Base-by-base conservation (phyloP, 2,113 vertebrate species). In the Limanda limanda region DNA sequence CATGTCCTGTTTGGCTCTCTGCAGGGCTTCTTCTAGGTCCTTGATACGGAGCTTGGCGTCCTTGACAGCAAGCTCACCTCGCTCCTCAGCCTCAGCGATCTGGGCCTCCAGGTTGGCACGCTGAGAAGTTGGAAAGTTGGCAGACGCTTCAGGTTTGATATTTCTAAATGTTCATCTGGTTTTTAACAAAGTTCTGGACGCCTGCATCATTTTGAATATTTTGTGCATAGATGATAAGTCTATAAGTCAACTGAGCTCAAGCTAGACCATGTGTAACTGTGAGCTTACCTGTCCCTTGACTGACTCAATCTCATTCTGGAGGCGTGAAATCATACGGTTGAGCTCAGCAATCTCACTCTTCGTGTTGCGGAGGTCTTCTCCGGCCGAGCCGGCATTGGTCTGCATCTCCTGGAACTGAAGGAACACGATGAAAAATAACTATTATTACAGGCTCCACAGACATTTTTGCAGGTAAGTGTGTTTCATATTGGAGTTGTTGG, bases 1-100 rank as follows among this genome's bases (percentile, higher is more conserved):
- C 95, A 99, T 95, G 79, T 98, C 96, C 4, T 96, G 95, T 63
- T 97, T 97, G 80, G 95, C 93, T 84, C 94, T 96, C 71, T 96
- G 94, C 21, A 99, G 86, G 3, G 96, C 97, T 0, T 91, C 95
- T 3, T 99, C 96, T 79, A 97, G 89, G 0, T 97, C 95, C 0
- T 62, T 90, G 81, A 97, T 90, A 82, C 96, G 96, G 18, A 47
- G 66, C 78, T 86, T 95, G 83, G 97, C 96, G 0, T 98, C 97
- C 78, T 95, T 96, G 37, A 99, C 94, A 23, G 96, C 95, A 60
- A 96, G 2, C 71, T 98, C 96, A 0, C 97, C 97, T 0, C 94
- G 94, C 83, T 97, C 95, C 88, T 99, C 97, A 0, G 97, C 94
- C 65, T 99, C 96, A 0, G 95, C 92, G 0, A 98, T 97, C 82